Base-by-base conservation (phyloP, 2,113 vertebrate species). In the Haliaeetus leucogaster region DNA sequence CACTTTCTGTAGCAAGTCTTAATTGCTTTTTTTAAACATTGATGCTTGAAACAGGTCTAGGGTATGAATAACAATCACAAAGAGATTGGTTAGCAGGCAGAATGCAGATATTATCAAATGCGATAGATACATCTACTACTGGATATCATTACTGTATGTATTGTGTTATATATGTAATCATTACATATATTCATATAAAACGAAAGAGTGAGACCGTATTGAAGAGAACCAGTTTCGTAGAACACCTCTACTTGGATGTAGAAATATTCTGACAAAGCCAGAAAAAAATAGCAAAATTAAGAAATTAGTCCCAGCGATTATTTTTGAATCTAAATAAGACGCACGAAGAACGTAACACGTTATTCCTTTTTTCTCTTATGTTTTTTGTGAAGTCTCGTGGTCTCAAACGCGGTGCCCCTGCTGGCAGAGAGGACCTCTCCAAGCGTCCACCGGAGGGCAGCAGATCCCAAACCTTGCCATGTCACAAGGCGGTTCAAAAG, bases 401-500 rank as follows among this genome's bases (percentile, higher is more conserved):
- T 50, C 12, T 56, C 34, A 42, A 56, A 27, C 4, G 29, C 5
- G 1, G 30, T 42, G 36, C 6, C 70, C 6, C 29, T 36, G 29
- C 43, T 43, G n/a, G 52, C 67, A 72, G 66, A 68, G 40, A 55
- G 32, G 55, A 53, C 36, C 16, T 78, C 47, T 72, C 23, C 45
- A 40, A 62, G n/a, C 62, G 50, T 11, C 74, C 95, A 93, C 79
- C 14, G 72, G 93, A 96, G 93, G 89, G 96, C 95, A 97, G 94
- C 66, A 93, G 68, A 88, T 92, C 76, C 82, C 92, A 87, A 61
- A 38, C 29, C 47, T 74, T 81, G 32, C 53, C 7, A 0, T 27
- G 29, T 23, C 56, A 29, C 17, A 38, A 52, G 4, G 13, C 0
- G 0, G 8, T 43, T 87, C 43, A 47, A 12, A 79, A 48, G 10